Evolutionary conservation across 2,888 invertebrate genomes (phyloP).

Genomic region (Coleophora deauratella): DNA sequence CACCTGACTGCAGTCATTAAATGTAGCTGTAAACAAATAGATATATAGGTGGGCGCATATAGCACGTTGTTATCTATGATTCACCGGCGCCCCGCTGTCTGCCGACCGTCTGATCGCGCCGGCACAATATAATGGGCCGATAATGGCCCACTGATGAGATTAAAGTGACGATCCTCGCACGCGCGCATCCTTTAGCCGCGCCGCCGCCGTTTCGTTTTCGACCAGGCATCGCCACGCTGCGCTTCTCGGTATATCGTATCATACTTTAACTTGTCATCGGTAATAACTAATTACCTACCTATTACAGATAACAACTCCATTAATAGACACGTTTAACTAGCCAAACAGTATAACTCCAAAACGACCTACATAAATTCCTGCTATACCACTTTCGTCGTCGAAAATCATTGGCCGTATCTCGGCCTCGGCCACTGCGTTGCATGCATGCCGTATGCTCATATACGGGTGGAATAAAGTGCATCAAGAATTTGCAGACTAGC

Average conservation of each 20-base stretch:
- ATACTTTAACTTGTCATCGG: neutral
- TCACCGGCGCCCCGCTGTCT: conserved; percentile 70
- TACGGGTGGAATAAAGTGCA: conserved; percentile 69
- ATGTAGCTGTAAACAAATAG: conserved; percentile 64
- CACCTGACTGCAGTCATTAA: conserved; percentile 54
- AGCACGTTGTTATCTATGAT: conserved; percentile 64
- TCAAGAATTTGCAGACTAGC: conserved; percentile 63
- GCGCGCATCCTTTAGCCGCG: conserved; percentile 27
- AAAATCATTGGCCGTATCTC: conserved; percentile 69
- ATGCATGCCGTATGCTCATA: conserved; percentile 69
- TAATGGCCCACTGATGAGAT: conserved; percentile 59
- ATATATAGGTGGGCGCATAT: conserved; percentile 59
- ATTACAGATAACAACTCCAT: no score
- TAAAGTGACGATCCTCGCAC: conserved; percentile 48
- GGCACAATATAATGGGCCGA: conserved; percentile 56
- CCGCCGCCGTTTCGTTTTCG: neutral
- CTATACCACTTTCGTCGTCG: conserved; percentile 72
- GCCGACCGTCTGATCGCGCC: conserved; percentile 57
- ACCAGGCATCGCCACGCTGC: neutral
- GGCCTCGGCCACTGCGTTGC: conserved; percentile 71
- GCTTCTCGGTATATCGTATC: neutral
- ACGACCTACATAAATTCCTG: conserved; percentile 69
- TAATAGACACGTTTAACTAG: conserved; percentile 51
- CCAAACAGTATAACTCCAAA: conserved; percentile 49
- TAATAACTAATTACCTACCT: no score